Evolutionary conservation across 1,140 invertebrate species (phyloP).

Genomic region (Aphaenogaster rudis): DNA sequence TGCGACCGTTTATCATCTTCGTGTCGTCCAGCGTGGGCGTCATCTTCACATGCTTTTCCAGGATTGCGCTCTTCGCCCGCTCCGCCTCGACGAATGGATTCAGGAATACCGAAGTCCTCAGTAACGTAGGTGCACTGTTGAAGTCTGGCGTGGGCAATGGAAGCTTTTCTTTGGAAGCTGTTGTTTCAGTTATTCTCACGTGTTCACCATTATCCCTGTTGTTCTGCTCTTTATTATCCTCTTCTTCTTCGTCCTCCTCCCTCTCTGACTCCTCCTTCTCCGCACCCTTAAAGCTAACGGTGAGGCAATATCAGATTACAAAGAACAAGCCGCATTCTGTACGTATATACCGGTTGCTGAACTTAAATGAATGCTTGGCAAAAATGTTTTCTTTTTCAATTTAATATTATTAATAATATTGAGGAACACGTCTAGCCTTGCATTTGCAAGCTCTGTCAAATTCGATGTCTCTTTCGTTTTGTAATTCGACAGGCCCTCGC

Average conservation of each 20-base stretch:
- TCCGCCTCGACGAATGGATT: slow-evolving; percentile 97
- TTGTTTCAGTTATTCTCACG: slow-evolving; percentile 65
- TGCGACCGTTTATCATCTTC: slow-evolving; percentile 94
- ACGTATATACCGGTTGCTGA: slow-evolving; percentile 63
- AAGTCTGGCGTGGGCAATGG: slow-evolving; percentile 88
- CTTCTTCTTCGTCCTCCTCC: slow-evolving; percentile 71
- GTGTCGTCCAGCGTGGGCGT: slow-evolving; percentile 90
- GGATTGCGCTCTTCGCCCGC: slow-evolving; percentile 93
- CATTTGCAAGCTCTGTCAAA: background rate
- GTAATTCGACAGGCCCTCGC: background rate
- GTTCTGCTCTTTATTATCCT: slow-evolving; percentile 71
- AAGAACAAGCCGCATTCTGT: slow-evolving; percentile 81
- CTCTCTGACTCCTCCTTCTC: slow-evolving; percentile 73
- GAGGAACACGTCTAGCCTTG: background rate
- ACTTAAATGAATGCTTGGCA: background rate
- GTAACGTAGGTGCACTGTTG: slow-evolving; percentile 82
- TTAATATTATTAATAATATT: background rate
- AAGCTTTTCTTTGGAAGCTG: slow-evolving; percentile 85
- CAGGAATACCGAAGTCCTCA: slow-evolving; percentile 92
- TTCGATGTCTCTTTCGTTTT: background rate
- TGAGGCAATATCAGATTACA: slow-evolving; percentile 87
- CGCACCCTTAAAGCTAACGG: slow-evolving; percentile 84
- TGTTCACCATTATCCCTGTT: slow-evolving; percentile 49
- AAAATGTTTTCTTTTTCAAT: background rate
- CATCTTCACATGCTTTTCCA: slow-evolving; percentile 98